phyloP scores from a whole-genome alignment of 2,888 invertebrate genomes.

The Apamea monoglypha region DNA sequence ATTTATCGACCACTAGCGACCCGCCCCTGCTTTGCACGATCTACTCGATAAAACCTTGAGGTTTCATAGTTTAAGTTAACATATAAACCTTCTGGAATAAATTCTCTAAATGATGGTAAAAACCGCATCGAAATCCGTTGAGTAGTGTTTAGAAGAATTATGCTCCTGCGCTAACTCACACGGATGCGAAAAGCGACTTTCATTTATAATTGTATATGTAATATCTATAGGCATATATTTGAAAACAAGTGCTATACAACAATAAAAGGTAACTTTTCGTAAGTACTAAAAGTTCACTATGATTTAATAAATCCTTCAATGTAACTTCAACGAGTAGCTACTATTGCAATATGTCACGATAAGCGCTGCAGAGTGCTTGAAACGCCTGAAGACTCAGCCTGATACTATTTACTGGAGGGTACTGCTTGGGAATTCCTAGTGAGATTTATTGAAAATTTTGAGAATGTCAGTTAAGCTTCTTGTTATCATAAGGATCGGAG shows the following conservation, averaged over 20 bases:
- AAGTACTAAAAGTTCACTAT: neutral
- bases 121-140: neutral
- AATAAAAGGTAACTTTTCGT: neutral
- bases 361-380: constrained; percentile 42
- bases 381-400: constrained; percentile 25
- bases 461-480: neutral
- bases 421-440: neutral
- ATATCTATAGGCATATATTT: no score
- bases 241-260: neutral
- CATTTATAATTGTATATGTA: no score
- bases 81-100: neutral
- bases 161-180: no score
- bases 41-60: neutral
- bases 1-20: neutral
- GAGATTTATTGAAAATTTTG: constrained; percentile 32
- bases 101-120: neutral
- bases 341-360: constrained; percentile 14
- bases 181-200: no score
- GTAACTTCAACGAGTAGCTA: neutral
- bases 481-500: no score
- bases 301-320: neutral
- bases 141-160: neutral
- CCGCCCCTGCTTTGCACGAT: neutral
- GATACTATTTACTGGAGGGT: constrained; percentile 9
- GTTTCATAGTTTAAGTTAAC: neutral